phyloP scores from a whole-genome alignment of 1,140 invertebrate genomes.

The Ganaspis sp. region DNA sequence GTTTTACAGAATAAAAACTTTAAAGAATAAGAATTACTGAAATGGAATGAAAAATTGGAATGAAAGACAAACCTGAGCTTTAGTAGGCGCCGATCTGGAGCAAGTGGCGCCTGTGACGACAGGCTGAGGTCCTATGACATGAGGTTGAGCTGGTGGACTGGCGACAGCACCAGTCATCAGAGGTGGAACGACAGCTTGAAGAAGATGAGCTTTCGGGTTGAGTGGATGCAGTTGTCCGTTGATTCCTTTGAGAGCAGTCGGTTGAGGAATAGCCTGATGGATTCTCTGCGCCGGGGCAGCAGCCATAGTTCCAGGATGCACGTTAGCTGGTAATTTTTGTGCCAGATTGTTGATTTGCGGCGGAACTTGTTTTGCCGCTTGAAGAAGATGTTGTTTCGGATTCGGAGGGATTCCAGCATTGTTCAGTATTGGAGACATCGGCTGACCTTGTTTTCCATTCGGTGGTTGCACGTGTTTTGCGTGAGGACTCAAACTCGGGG shows the following conservation, averaged over 20 bases:
- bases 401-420: slow-evolving; percentile 65
- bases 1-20: too few species aligned
- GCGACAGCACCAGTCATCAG: slow-evolving; percentile 77
- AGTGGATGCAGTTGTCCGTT: slow-evolving; percentile 71
- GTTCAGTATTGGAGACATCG: slow-evolving; percentile 72
- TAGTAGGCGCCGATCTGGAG: slow-evolving; percentile 63
- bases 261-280: slow-evolving; percentile 64
- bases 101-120: slow-evolving; percentile 63
- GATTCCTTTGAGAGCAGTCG: slow-evolving; percentile 65
- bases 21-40: slow-evolving; percentile 29
- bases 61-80: slow-evolving; percentile 59
- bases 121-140: slow-evolving; percentile 65
- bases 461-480: slow-evolving; percentile 52
- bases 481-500: slow-evolving; percentile 68
- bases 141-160: slow-evolving; percentile 78
- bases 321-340: slow-evolving; percentile 65
- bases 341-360: slow-evolving; percentile 66
- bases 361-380: slow-evolving; percentile 66
- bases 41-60: slow-evolving; percentile 23
- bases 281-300: slow-evolving; percentile 61
- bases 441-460: slow-evolving; percentile 57
- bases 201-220: slow-evolving; percentile 74
- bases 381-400: slow-evolving; percentile 71
- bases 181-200: slow-evolving; percentile 71
- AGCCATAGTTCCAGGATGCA: slow-evolving; percentile 59